Evolutionary conservation across 2,888 invertebrate species (phyloP).

Genomic region (Macaria liturata): DNA sequence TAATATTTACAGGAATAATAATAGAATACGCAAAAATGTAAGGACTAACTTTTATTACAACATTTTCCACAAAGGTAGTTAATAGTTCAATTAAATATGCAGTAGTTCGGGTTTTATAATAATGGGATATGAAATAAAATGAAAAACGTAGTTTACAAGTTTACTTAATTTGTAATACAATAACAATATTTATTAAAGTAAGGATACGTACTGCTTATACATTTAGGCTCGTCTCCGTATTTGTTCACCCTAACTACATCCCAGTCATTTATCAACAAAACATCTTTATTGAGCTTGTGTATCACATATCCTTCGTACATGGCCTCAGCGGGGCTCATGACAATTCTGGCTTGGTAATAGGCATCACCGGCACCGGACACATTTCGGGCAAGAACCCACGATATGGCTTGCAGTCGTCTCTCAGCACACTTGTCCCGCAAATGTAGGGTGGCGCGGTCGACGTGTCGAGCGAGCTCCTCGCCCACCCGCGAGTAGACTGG

Average conservation of each 20-base stretch:
- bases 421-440: constrained; percentile 36
- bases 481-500: constrained; percentile 26
- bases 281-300: constrained; percentile 20
- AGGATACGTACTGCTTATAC: constrained; percentile 88
- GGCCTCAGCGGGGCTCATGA: constrained; percentile 22
- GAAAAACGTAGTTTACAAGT: too few relatives aligned
- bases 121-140: too few relatives aligned
- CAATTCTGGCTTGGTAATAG: constrained; percentile 40
- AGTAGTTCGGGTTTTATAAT: neutral
- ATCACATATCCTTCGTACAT: constrained; percentile 31
- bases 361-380: constrained; percentile 26
- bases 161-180: constrained; percentile 70
- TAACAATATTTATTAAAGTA: constrained; percentile 93
- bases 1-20: too few relatives aligned
- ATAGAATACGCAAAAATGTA: too few relatives aligned
- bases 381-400: constrained; percentile 36
- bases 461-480: constrained; percentile 29
- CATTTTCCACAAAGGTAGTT: too few relatives aligned
- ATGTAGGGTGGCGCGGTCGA: constrained; percentile 38
- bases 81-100: too few relatives aligned
- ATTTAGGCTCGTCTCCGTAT: constrained; percentile 92
- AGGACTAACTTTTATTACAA: too few relatives aligned
- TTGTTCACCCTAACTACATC: constrained; percentile 59
- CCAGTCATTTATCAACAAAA: constrained; percentile 17
- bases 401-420: constrained; percentile 31